Base-by-base conservation (phyloP, 1,140 invertebrate species). In the Habropoda laboriosa region DNA sequence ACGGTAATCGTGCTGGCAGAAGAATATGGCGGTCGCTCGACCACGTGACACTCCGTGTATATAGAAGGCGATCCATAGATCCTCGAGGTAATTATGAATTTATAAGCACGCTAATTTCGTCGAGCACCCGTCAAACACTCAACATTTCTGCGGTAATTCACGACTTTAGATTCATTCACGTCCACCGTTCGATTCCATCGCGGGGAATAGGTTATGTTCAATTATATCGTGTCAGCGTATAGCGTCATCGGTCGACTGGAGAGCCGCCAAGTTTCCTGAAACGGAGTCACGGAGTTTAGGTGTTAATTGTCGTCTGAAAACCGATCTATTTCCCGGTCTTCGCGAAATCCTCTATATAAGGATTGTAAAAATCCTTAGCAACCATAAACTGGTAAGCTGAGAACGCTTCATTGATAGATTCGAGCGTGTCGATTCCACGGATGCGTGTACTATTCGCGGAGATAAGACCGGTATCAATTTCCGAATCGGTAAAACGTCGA, bases 231-330 rank as follows among this genome's bases (percentile, higher is more conserved):
- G 77, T 71, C 38, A 60, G 8, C n/a, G 10, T 64, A 42, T 66
- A 77, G 57, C 45, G 49, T 30, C 57, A 12, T 53, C 68, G 68
- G 57, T 70, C 38, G n/a, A 40, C n/a, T 86, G 84, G 83, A 81
- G 40, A 35, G 51, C 27, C 18, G 80, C 83, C 83, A 79, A 83
- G 80, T 55, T 82, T 77, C 21, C 18, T 18, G 35, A 71, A 75
- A 86, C 79, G 42, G n/a, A n/a, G 42, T 30, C 24, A 5, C n/a
- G 8, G 51, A 66, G 42, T 67, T n/a, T 57, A 45, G 38, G 58
- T 32, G 47, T 47, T 84, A 83, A 86, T 87, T 86, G 74, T 87
- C 49, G 78, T 72, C 75, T 63, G 70, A 55, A 60, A 79, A 79
- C 78, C 21, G 60, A 86, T 83, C 53, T n/a, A 40, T 76, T 86